Base-by-base conservation (phyloP, 1,140 invertebrate species). In the Linepithema humile region DNA sequence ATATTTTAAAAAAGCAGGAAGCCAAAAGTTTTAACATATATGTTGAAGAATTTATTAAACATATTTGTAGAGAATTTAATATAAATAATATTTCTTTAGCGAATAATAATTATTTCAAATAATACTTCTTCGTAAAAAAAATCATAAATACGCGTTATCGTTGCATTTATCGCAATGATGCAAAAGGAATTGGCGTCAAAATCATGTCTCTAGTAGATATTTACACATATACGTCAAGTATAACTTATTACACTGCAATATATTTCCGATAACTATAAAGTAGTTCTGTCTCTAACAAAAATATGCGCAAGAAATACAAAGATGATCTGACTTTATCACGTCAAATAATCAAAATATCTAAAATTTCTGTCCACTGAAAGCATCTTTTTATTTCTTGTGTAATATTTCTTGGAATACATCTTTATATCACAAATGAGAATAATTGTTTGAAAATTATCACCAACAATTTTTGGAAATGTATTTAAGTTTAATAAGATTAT, bases 281-380 rank as follows among this genome's bases (percentile, higher is more conserved):
- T 45, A 50, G n/a, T n/a, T 29, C 23, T 2, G 10, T 20, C n/a
- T n/a, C n/a, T n/a, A n/a, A 20, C 55, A 26, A 23, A 69, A 55
- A 80, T 32, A 20, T 43, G n/a, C 26, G 26, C 23, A 80, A 80
- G 64, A 80, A 69, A 69, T 69, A 80, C 40, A 70, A 35, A 45
- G 40, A 35, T 15, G 40, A 26, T 74, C 29, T 23, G 53, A 17
- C 17, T 64, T 59, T 55, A 55, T 80, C 12, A 32, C 15, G n/a
- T 38, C 23, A 40, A 40, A 80, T 23, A 80, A 80, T 80, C 64
- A 80, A 80, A 80, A 80, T 69, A 20, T 69, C 15, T 10, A 2
- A 40, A 43, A 40, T 70, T 23, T 70, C 48, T 69, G 75, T 55
- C 48, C 17, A 70, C 6, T 23, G 10, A 43, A 62, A 10, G 23